Percentiles rank a stretch among this genome's conserved stretches.
phyloP scores from a whole-genome alignment of 1,140 invertebrate genomes.

The Nilaparvata lugens region DNA sequence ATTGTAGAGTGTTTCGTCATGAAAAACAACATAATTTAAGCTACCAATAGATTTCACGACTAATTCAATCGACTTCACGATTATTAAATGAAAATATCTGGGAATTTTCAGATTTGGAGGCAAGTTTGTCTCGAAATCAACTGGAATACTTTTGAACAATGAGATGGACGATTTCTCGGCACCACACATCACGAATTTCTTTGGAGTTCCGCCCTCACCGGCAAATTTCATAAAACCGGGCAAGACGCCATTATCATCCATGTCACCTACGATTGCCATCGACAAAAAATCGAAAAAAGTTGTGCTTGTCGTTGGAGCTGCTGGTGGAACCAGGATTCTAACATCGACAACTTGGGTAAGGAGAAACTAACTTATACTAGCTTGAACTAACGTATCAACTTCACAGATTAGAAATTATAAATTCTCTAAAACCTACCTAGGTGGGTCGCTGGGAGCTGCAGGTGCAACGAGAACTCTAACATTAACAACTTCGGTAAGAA shows the following conservation, averaged over 20 bases:
- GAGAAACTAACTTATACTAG: too few species aligned
- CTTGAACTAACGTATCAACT: too few species aligned
- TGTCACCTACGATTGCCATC: constrained; percentile 73
- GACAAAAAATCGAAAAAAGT: constrained; percentile 52
- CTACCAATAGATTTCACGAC: too few species aligned
- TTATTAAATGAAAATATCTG: background rate
- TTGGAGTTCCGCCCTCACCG: constrained; percentile 67
- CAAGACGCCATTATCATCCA: constrained; percentile 83
- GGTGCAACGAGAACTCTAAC: too few species aligned
- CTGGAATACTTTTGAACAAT: constrained; percentile 87
- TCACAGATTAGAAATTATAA: too few species aligned
- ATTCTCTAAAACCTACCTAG: too few species aligned
- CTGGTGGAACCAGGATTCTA: constrained; percentile 85
- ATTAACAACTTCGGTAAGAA: too few species aligned
- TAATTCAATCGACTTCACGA: too few species aligned
- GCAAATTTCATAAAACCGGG: constrained; percentile 69
- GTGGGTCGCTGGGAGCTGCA: too few species aligned
- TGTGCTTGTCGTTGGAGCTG: constrained; percentile 66
- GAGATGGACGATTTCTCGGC: constrained; percentile 95
- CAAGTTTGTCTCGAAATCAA: constrained; percentile 53
- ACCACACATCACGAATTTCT: constrained; percentile 65
- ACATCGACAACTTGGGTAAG: constrained; percentile 63
- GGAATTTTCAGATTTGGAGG: constrained; percentile 57
- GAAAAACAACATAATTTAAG: too few species aligned
- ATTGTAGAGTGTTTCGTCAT: too few species aligned